Evolutionary conservation across 2,113 vertebrate genomes (phyloP), one percentile per base, ranked within the genome.

Genomic region (Clarias gariepinus): DNA sequence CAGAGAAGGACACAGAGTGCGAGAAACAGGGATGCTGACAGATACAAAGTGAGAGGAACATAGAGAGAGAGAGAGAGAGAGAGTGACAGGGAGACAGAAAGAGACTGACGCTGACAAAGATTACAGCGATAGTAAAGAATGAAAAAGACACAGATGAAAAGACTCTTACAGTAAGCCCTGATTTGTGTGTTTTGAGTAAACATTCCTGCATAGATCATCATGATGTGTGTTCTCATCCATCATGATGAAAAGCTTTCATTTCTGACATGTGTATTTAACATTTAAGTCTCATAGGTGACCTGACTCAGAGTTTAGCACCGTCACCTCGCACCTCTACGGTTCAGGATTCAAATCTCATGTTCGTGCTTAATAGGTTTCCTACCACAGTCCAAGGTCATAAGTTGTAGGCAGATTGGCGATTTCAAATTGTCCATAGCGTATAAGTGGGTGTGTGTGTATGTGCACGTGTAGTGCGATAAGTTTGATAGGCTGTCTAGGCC

Each of bases 51-150:
- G 63, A 52, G 30, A 84, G 58, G 41, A 13, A 76, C 9, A 58
- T 21, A 85, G 33, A 33, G 57, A 53, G 7, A 53, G 23, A 7
- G 23, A 7, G 23, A 8, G 23, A 8, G 23, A 28, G 3, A 2
- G 36, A 7, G 36, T 7, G 33, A 36, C 6, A n/a, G 66, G 41
- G 82, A 69, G 57, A 79, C 28, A 73, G 30, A 53, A 28, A 41
- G 16, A 12, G 55, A 80, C 93, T 91, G 92, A 99, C 98, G 97
- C 0, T 98, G 71, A 77, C 47, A 15, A 16, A 74, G 36, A 74
- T 74, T 23, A 74, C 2, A 77, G 73, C 9, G 47, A 53, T n/a
- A 1, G 6, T 77, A 25, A 53, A 53, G 8, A 25, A 77, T 47
- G 13, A n/a, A 13, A 36, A 25, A 53, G 47, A 53, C 47, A 9